These are phyloP conservation scores for Euglossa dilemma DNA, from an alignment of 1,140 invertebrate genomes.

Conservation along the genomic window DNA sequence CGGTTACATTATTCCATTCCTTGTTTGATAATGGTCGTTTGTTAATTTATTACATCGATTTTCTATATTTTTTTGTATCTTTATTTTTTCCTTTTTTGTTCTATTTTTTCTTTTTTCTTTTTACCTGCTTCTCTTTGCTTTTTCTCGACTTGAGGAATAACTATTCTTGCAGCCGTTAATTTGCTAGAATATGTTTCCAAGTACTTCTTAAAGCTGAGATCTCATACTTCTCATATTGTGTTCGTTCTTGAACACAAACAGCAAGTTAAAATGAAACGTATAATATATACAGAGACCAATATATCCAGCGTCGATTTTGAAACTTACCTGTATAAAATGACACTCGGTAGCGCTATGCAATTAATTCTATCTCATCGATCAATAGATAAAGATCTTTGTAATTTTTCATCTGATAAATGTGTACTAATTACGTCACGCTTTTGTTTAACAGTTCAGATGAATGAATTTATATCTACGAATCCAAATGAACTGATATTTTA, in stretches of 20 bases:
- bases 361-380: background rate
- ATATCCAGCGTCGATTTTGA: background rate
- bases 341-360: background rate
- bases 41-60: background rate
- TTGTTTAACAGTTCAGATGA: conserved; percentile 59
- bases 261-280: background rate
- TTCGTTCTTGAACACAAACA: no score
- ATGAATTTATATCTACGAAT: conserved; percentile 40
- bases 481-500: conserved; percentile 6
- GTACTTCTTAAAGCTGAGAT: background rate
- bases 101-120: background rate
- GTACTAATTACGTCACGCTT: conserved; percentile 46
- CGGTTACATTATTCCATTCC: background rate
- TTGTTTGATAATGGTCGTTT: background rate
- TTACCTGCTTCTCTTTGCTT: background rate
- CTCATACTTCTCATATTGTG: background rate
- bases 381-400: background rate
- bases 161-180: background rate
- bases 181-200: background rate
- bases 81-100: no score
- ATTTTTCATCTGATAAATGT: background rate
- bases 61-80: no score
- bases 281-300: background rate
- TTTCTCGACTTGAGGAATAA: background rate
- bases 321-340: background rate